Evolutionary conservation across 2,888 invertebrate species (phyloP).

Genomic region (Mechanitis messenoides): DNA sequence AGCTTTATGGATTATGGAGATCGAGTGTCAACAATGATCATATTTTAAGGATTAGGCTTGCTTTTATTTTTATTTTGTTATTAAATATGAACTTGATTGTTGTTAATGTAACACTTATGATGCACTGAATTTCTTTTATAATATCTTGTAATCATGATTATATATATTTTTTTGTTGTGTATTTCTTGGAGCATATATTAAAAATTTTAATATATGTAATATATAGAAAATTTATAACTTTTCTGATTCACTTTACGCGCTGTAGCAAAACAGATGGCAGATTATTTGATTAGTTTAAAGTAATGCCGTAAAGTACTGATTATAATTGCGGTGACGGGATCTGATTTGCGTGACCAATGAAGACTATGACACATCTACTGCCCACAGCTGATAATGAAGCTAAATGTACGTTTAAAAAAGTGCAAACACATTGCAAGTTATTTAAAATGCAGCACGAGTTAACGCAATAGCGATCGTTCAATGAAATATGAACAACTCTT

Average conservation of each 20-base stretch:
- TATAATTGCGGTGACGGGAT: slow-evolving; percentile 74
- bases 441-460: slow-evolving; percentile 28
- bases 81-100: slow-evolving; percentile 6
- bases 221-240: not conserved
- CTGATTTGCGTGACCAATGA: slow-evolving; percentile 74
- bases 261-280: slow-evolving; percentile 50
- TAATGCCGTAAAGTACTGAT: slow-evolving; percentile 65
- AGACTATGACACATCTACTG: slow-evolving; percentile 58
- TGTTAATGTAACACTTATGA: slow-evolving; percentile 1
- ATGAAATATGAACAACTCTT: slow-evolving; percentile 31
- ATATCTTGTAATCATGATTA: not conserved
- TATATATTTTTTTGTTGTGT: not conserved
- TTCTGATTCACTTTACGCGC: slow-evolving; percentile 4
- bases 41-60: slow-evolving; percentile 26
- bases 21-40: slow-evolving; percentile 68
- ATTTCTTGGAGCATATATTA: not conserved
- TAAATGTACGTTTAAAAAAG: slow-evolving; percentile 20
- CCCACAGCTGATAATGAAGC: slow-evolving; percentile 23
- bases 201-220: not conserved
- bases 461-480: slow-evolving; percentile 27
- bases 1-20: slow-evolving; percentile 73
- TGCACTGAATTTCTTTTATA: not conserved
- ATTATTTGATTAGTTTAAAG: slow-evolving; percentile 72
- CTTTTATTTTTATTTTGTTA: slow-evolving; percentile 12
- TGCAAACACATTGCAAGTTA: slow-evolving; percentile 25